These are phyloP conservation scores for Machimus rusticus DNA, from an alignment of 2,888 invertebrate genomes.

Conservation along the genomic window DNA sequence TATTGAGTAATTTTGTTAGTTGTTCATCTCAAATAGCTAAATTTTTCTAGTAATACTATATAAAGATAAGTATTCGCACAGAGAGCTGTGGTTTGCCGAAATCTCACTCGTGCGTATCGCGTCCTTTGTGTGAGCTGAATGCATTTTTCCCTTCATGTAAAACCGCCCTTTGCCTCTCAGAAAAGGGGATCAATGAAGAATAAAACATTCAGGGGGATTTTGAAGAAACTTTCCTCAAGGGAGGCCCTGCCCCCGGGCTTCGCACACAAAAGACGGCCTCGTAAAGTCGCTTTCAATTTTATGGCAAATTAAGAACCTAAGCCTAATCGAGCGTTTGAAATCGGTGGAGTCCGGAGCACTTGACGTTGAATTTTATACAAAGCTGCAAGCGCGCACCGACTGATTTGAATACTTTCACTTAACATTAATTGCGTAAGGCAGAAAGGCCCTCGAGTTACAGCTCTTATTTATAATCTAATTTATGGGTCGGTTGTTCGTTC, in stretches of 20 bases:
- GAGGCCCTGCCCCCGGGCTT: not conserved
- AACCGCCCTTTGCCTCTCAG: not conserved
- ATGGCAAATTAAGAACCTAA: slow-evolving; percentile 38
- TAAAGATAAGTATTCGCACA: not conserved
- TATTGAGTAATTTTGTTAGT: not conserved
- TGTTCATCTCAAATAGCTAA: not conserved
- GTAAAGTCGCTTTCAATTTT: slow-evolving; percentile 15
- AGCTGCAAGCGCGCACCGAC: not conserved
- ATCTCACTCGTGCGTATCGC: not conserved
- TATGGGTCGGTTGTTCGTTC: not conserved
- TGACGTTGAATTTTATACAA: not conserved
- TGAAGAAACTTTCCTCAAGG: not conserved
- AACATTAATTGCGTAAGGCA: not conserved
- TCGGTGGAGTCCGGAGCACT: slow-evolving; percentile 25
- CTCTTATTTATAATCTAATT: not conserved
- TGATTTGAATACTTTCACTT: not conserved
- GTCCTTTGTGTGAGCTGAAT: not conserved
- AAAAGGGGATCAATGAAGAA: slow-evolving; percentile 35
- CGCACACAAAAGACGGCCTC: not conserved
- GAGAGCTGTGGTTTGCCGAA: not conserved
- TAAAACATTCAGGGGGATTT: not conserved
- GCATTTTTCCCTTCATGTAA: slow-evolving; percentile 25
- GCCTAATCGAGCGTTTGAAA: slow-evolving; percentile 31
- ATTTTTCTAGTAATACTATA: not conserved
- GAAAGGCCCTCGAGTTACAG: not conserved